phyloP scores from a whole-genome alignment of 2,113 vertebrate species.

The Lynx canadensis region DNA sequence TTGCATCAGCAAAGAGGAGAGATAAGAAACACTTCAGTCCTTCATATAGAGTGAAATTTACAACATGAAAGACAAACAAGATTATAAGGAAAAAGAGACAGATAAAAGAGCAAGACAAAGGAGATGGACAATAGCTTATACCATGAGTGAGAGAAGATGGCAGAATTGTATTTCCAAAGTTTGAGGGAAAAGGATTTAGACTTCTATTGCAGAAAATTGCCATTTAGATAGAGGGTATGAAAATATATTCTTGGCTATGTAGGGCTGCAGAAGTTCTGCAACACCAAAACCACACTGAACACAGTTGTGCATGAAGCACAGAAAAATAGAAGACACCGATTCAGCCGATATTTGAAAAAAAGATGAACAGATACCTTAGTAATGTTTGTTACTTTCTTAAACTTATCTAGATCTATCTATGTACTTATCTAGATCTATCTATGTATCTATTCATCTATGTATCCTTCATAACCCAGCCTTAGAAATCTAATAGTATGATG shows the following conservation, averaged over 20 bases:
- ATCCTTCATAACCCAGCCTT: neutral
- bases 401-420: neutral
- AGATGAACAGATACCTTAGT: neutral
- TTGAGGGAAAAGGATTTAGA: neutral
- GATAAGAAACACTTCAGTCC: neutral
- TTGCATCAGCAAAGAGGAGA: neutral
- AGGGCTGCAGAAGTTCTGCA: neutral
- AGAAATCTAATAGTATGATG: neutral
- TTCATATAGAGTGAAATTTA: neutral
- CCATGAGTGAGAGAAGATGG: neutral
- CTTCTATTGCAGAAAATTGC: neutral
- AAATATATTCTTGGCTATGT: neutral
- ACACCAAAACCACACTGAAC: neutral
- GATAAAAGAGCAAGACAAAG: neutral
- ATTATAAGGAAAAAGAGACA: neutral
- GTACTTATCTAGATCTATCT: neutral
- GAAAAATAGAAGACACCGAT: neutral
- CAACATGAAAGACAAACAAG: neutral
- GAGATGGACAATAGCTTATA: neutral
- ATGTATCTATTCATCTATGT: neutral
- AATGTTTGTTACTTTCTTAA: neutral
- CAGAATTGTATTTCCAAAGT: neutral
- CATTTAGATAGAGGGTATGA: neutral
- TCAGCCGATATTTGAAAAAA: neutral
- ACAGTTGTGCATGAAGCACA: neutral